Evolutionary conservation across 2,888 invertebrate species (phyloP), one percentile per base, ranked within the genome.

Genomic region (Temnothorax ravouxi): DNA sequence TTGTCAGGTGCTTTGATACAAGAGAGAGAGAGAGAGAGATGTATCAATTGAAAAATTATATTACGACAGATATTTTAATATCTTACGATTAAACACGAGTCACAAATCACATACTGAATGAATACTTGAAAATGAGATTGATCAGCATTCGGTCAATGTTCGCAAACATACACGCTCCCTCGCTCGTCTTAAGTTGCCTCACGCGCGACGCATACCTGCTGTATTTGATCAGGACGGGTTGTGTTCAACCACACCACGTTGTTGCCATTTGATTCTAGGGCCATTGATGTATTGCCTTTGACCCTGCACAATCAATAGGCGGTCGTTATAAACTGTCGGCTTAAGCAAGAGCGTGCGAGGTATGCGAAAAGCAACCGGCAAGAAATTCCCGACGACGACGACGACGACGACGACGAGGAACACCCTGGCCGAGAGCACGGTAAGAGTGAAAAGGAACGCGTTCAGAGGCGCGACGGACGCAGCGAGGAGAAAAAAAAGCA

Each of bases 261-360:
- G 93, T 91, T 93, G 94, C 94, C 93, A 92, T 94, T 94, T 90
- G 94, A 93, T 93, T 94, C 94, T 92, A 94, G 92, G 93, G 94
- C 93, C 94, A 94, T 94, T 91, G 94, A 94, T 93, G 92, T 88
- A 91, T 91, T 90, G 93, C 91, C 90, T 93, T 91, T 92, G 90
- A 90, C 91, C 92, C 93, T 93, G 92, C 91, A 80, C 91, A 93
- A 92, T 92, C 91, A 91, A 90, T 88, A 91, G 91, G 91, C 91
- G 91, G 84, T 81, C 74, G 64, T 91, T 86, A 87, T 59, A 61
- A 41, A 38, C 50, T 50, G 29, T 38, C 54, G 34, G 47, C 59
- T 59, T 29, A 41, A 81, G 71, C 76, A 66, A 79, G 47, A 77
- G 41, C 72, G 71, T 72, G 81, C 80, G 82, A 84, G 86, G 84